phyloP scores from a whole-genome alignment of 2,797 vertebrate species.

The Falco berigora region DNA sequence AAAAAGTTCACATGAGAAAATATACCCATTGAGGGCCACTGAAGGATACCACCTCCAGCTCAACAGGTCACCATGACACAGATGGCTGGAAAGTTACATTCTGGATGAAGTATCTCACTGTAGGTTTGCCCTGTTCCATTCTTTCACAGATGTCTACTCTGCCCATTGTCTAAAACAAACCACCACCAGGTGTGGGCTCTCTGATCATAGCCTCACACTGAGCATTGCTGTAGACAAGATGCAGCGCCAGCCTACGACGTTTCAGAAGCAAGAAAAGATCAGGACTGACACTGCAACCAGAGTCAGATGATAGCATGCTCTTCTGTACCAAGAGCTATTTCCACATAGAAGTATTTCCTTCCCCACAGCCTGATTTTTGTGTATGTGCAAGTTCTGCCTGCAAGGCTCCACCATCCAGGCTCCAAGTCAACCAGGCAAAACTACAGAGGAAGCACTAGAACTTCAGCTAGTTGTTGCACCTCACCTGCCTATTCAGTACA shows the following conservation, averaged over 20 bases:
- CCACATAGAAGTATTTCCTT: neutral
- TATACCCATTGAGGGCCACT: rapidly evolving
- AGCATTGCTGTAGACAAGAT: neutral
- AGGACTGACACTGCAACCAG: neutral
- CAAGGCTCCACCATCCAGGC: neutral
- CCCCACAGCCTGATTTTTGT: neutral
- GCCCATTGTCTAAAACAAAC: neutral
- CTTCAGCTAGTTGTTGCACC: neutral
- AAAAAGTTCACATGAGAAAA: neutral
- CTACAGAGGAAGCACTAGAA: neutral
- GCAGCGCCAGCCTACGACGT: neutral
- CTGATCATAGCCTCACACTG: neutral
- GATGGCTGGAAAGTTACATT: neutral
- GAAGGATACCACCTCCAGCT: neutral
- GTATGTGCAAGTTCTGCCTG: neutral
- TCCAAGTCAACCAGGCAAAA: neutral
- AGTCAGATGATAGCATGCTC: neutral
- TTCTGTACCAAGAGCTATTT: neutral
- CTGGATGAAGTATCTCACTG: neutral
- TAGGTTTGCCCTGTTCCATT: neutral
- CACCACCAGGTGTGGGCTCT: neutral
- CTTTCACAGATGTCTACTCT: neutral
- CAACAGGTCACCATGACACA: neutral
- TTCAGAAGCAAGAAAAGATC: neutral
- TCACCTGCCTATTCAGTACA: neutral